Conservation (phyloP, 2,797 vertebrate genomes). For the Tapirus indicus region DNA sequence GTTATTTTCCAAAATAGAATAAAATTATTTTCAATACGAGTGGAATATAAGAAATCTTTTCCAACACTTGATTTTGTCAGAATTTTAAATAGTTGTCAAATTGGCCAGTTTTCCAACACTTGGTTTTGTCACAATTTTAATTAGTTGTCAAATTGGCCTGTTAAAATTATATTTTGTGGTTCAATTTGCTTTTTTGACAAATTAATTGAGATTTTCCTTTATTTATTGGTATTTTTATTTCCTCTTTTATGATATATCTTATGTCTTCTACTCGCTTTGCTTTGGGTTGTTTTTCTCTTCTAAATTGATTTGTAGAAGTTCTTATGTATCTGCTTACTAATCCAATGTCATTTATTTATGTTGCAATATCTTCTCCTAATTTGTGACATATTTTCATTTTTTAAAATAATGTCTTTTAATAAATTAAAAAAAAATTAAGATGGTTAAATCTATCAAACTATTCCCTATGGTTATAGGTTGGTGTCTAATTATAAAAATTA, state of each 20-base stretch:
- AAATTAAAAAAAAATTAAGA: not conserved
- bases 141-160: not conserved
- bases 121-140: no score
- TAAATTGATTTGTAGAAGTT: not conserved
- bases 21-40: not conserved
- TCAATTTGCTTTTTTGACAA: not conserved
- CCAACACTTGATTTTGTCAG: no score
- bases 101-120: not conserved
- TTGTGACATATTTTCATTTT: not conserved
- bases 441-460: not conserved
- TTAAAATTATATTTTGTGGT: not conserved
- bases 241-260: not conserved
- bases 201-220: conserved; percentile 20
- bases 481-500: conserved; percentile 11
- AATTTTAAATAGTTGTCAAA: no score
- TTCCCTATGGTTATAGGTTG: not conserved
- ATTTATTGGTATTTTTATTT: conserved; percentile 33
- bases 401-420: conserved; percentile 3
- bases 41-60: not conserved
- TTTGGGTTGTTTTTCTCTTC: conserved; percentile 1
- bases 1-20: conserved; percentile 9
- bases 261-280: not conserved
- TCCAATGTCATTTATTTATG: not conserved
- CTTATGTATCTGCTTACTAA: conserved; percentile 1
- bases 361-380: not conserved